Percentiles rank a stretch among this genome's conserved stretches.
phyloP scores from a whole-genome alignment of 2,797 vertebrate species.

The Hippocampus kuda region DNA sequence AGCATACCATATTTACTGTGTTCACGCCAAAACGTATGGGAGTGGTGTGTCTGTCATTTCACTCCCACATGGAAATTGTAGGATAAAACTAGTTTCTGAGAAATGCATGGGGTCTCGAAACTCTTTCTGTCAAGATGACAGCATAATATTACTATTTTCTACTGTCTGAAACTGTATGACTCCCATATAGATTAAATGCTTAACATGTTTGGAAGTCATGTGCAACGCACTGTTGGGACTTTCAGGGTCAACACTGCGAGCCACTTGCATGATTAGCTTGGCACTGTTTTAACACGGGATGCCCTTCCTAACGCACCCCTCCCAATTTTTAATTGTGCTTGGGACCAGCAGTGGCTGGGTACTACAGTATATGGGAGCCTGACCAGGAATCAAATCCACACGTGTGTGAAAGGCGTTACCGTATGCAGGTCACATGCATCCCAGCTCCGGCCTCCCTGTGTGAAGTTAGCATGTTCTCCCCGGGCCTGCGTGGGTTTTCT shows the following conservation, averaged over 20 bases:
- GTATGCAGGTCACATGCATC: background rate
- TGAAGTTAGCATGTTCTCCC: too few relatives aligned
- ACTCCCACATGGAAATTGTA: background rate
- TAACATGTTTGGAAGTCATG: background rate
- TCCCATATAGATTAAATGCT: background rate
- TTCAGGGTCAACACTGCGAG: background rate
- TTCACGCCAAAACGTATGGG: background rate
- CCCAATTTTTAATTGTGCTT: background rate
- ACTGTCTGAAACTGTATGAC: background rate
- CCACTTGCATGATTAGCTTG: background rate
- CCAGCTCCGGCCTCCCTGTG: too few relatives aligned
- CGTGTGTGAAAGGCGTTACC: background rate
- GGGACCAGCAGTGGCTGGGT: background rate
- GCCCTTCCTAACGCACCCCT: background rate
- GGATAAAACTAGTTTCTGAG: background rate
- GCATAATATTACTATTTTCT: background rate
- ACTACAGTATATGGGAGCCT: too few relatives aligned
- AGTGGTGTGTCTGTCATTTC: background rate
- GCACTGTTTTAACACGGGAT: background rate
- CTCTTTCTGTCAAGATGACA: background rate
- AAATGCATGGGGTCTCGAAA: background rate
- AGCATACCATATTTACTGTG: background rate
- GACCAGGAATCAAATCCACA: background rate
- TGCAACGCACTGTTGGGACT: background rate
- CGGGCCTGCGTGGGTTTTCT: too few relatives aligned